phyloP scores from a whole-genome alignment of 1,140 invertebrate genomes.

The Cryptotermes secundus region DNA sequence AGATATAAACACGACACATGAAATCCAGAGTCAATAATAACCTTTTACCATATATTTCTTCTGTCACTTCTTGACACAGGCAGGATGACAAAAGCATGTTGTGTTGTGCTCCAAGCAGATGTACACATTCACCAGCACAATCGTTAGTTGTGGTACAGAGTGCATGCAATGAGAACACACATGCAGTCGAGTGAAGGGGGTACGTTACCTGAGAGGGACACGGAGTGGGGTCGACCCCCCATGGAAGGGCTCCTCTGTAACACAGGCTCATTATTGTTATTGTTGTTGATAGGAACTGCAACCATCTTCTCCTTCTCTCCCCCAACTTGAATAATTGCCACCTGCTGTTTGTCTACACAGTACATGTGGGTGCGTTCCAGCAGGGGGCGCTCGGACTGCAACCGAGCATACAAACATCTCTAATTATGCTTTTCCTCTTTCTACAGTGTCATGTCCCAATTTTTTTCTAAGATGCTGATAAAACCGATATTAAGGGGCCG shows the following conservation, averaged over 20 bases:
- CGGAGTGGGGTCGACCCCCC: constrained; percentile 27
- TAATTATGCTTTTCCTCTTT: not conserved
- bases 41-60: not conserved
- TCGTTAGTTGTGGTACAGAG: not conserved
- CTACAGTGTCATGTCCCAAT: not conserved
- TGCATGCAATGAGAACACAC: constrained; percentile 7
- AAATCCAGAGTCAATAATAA: not conserved
- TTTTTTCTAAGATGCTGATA: not conserved
- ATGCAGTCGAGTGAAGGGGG: constrained; percentile 21
- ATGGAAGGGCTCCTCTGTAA: constrained; percentile 25
- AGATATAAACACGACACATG: too few relatives aligned
- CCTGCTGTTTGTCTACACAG: constrained; percentile 68
- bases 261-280: constrained; percentile 30
- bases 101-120: not conserved
- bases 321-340: constrained; percentile 64
- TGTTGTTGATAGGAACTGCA: constrained; percentile 25
- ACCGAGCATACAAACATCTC: constrained; percentile 13
- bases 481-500: not conserved
- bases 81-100: not conserved
- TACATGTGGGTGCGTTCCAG: constrained; percentile 66
- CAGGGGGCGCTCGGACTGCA: constrained; percentile 44
- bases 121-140: not conserved
- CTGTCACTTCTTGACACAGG: not conserved
- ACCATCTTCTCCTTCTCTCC: constrained; percentile 38
- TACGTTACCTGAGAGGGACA: constrained; percentile 32